These are phyloP conservation scores for Miichthys miiuy DNA, from an alignment of 2,797 vertebrate species.

Conservation along the genomic window DNA sequence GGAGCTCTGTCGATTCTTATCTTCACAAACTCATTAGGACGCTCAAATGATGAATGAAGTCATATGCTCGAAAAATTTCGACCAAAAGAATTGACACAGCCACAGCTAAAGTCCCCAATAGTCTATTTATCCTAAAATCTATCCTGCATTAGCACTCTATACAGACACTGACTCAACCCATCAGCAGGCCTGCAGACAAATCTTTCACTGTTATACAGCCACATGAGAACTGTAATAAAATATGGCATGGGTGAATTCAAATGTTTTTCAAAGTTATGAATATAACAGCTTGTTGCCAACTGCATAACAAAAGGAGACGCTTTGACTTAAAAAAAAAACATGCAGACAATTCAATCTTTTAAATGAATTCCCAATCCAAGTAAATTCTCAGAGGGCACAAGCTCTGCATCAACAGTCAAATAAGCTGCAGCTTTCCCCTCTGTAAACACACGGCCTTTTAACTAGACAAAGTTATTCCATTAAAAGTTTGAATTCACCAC, in stretches of 20 bases:
- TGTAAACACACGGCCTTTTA: conserved; percentile 37
- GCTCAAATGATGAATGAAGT: conserved; percentile 52
- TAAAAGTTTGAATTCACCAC: conserved; percentile 59
- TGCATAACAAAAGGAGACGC: background rate
- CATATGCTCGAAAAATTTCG: conserved; percentile 22
- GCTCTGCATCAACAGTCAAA: conserved; percentile 35
- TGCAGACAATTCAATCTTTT: conserved; percentile 23
- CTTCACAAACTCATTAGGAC: conserved; percentile 54
- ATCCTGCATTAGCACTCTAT: conserved; percentile 12
- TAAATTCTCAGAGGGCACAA: conserved; percentile 27
- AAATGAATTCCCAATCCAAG: conserved; percentile 30
- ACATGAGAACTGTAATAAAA: background rate
- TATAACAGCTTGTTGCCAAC: conserved; percentile 10
- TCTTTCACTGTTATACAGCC: background rate
- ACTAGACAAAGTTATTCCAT: conserved; percentile 55
- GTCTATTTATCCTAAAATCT: conserved; percentile 30
- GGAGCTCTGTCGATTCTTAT: conserved; percentile 66
- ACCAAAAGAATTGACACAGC: conserved; percentile 26
- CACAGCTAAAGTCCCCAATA: background rate
- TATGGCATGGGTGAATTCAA: background rate
- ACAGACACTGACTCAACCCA: conserved; percentile 3
- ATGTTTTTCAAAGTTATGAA: background rate
- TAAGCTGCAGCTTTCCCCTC: conserved; percentile 20
- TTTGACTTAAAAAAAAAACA: conserved; percentile 7
- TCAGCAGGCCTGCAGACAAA: conserved; percentile 8